Evolutionary conservation across 2,113 vertebrate genomes (phyloP).

Genomic region (Corythaeola cristata): DNA sequence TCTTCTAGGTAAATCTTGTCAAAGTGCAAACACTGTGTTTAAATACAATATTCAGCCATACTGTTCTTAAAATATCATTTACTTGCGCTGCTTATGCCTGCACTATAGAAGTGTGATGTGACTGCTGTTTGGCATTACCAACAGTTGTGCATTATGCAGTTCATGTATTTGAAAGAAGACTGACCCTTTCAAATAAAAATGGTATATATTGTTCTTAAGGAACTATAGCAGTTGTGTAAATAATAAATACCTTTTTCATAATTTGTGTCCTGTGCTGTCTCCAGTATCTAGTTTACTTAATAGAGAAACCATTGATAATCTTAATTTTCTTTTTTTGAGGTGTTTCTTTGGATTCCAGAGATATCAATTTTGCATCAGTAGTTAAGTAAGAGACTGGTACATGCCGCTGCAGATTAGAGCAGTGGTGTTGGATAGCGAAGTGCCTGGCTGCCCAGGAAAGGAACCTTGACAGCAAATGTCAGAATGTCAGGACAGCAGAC

Average conservation of each 20-base stretch:
- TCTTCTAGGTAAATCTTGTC: constrained; percentile 69
- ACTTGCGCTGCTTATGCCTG: constrained; percentile 76
- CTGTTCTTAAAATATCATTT: constrained; percentile 67
- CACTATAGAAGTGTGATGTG: constrained; percentile 75
- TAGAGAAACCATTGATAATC: background rate
- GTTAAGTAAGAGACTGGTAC: background rate
- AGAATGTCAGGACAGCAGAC: constrained; percentile 6
- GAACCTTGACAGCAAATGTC: constrained; percentile 19
- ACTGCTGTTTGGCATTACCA: constrained; percentile 75
- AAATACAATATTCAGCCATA: constrained; percentile 75
- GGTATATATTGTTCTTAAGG: constrained; percentile 81
- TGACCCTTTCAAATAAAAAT: constrained; percentile 77
- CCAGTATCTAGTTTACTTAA: background rate
- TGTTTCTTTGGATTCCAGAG: background rate
- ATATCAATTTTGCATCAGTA: background rate
- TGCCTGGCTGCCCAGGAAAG: background rate
- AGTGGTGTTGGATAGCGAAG: background rate
- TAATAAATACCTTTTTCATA: constrained; percentile 84
- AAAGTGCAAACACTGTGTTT: constrained; percentile 73
- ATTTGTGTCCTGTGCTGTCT: constrained; percentile 7
- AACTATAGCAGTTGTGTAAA: constrained; percentile 81
- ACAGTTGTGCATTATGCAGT: constrained; percentile 76
- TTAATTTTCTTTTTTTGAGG: background rate
- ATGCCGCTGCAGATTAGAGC: background rate
- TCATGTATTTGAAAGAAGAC: constrained; percentile 77